phyloP scores from a whole-genome alignment of 2,888 invertebrate genomes.

The Petrophora chlorosata region DNA sequence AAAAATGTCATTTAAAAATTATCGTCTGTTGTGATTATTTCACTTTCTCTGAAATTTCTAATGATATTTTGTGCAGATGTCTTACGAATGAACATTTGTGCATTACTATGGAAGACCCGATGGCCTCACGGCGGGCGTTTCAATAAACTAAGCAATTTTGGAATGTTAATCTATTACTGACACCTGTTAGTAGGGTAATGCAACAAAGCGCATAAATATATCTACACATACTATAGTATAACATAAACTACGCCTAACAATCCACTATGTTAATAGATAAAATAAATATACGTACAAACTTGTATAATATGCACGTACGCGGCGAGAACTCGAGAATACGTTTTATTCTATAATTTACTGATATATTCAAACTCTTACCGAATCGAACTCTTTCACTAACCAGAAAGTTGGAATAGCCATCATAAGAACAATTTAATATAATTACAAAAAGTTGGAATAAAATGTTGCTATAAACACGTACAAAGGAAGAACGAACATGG shows the following conservation, averaged over 20 bases:
- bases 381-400: conserved; percentile 61
- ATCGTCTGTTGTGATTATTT: no score
- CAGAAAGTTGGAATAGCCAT: conserved; percentile 70
- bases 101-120: background rate
- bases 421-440: conserved; percentile 66
- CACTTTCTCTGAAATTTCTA: no score
- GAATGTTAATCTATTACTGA: conserved; percentile 69
- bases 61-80: no score
- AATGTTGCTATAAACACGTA: conserved; percentile 44
- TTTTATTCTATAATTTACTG: conserved; percentile 21
- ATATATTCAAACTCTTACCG: conserved; percentile 24
- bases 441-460: conserved; percentile 34
- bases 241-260: conserved; percentile 27
- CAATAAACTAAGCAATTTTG: conserved; percentile 37
- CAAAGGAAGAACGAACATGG: conserved; percentile 52
- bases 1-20: no score
- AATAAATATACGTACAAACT: conserved; percentile 4
- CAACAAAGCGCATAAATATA: conserved; percentile 22
- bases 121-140: background rate
- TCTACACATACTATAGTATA: conserved; percentile 34
- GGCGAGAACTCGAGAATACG: conserved; percentile 22
- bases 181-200: conserved; percentile 50
- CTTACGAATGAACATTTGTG: conserved; percentile 2
- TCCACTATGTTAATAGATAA: conserved; percentile 14
- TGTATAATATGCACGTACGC: conserved; percentile 39